Evolutionary conservation across 1,140 invertebrate species (phyloP).

Genomic region (Musca domestica): DNA sequence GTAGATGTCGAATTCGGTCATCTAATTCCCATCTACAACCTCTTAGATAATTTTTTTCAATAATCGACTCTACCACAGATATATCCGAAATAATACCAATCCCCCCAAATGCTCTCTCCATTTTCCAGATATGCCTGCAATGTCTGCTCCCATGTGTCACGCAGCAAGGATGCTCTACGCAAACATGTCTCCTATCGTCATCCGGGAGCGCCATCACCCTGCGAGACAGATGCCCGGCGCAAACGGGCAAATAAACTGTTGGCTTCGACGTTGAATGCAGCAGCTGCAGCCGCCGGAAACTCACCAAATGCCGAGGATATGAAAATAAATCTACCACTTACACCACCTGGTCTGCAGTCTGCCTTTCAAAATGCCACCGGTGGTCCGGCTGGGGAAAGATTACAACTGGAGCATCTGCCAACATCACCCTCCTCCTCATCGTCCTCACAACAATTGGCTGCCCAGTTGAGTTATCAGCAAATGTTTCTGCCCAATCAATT

Average conservation of each 20-base stretch:
- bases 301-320: constrained; percentile 16
- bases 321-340: constrained; percentile 1
- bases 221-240: constrained; percentile 47
- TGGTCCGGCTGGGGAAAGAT: neutral
- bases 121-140: constrained; percentile 67
- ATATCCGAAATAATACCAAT: too few species aligned
- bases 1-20: too few species aligned
- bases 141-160: constrained; percentile 79
- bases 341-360: neutral
- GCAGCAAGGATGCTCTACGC: constrained; percentile 78
- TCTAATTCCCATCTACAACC: too few species aligned
- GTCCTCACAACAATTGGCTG: neutral
- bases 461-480: constrained; percentile 27
- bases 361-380: neutral
- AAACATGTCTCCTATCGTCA: constrained; percentile 87
- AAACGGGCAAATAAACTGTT: constrained; percentile 44
- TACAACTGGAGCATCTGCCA: neutral
- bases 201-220: constrained; percentile 58
- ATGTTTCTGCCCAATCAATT: constrained; percentile 52
- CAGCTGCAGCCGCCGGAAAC: neutral
- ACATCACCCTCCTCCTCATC: neutral
- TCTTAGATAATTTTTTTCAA: too few species aligned
- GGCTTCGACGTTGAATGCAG: constrained; percentile 25
- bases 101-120: too few species aligned
- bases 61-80: too few species aligned